Base-by-base conservation (phyloP, 2,888 invertebrate genomes). In the Macrosoma leucophasiata region DNA sequence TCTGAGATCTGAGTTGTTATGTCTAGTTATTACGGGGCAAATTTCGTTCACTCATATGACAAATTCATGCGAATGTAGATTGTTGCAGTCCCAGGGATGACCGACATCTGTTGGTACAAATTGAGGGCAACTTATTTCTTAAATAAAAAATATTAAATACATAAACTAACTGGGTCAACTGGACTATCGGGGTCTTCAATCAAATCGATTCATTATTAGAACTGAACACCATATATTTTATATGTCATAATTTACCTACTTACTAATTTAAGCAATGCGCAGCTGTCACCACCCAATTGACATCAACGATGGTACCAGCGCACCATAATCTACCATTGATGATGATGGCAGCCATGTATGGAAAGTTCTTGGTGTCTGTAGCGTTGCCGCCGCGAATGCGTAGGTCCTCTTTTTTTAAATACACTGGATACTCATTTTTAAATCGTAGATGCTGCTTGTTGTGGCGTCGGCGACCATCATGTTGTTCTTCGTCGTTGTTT, bases 231-330 rank as follows among this genome's bases (percentile, higher is more conserved):
- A n/a, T n/a, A 11, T 24, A 29, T 7, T 15, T 3, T 15, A 11
- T 5, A 13, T 9, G 10, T 12, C 10, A 13, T 24, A 4, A 20
- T 10, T 10, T 12, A 19, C 8, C 21, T 18, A 63, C 82, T 71
- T 54, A 82, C 82, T 81, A 82, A 48, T 81, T 82, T 22, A 84
- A 56, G 25, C 82, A 84, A 50, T 84, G 82, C 0, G 82, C 82
- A 0, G 82, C 82, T 0, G 82, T 84, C 0, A 84, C 35, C 3
- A 84, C 61, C 84, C 84, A 84, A 48, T 79, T 77, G 1, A 55
- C 56, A 24, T 84, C 84, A 0, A 84, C 76, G 6, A 84, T 73
- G 2, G 73, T 40, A 0, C 84, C 82, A 0, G 78, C 84, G 36
- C 82, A 84, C 82, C 82, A 84, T 12, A 79, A 26, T 12, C 78